Evolutionary conservation across 2,888 invertebrate genomes (phyloP), one percentile per base, ranked within the genome.

Genomic region (Dolomedes plantarius): DNA sequence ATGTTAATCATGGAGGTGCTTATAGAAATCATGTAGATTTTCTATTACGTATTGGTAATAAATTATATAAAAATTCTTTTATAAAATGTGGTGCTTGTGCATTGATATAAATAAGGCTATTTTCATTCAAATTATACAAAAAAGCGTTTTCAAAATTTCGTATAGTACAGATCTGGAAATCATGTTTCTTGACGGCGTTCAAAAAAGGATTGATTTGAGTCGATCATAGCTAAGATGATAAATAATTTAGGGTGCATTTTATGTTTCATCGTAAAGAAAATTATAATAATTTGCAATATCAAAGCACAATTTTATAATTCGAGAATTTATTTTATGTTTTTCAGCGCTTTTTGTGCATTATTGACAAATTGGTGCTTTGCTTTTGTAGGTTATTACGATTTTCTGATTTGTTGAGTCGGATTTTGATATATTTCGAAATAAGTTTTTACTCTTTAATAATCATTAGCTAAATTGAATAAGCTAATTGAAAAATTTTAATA

Each of bases 21-120:
- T 56, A 56, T 56, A 56, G 56, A 56, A 56, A 23, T 56, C 23
- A 56, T 56, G 56, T 56, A 56, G 56, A 23, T 56, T 56, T 56
- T 56, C 23, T 3, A 56, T 56, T 56, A 5, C 56, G 16, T 56
- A 56, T 56, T 23, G 56, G 56, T 56, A 56, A 56, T 56, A 56
- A 56, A 56, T 56, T 5, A 56, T 56, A 13, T 11, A 2, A 46
- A 46, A 23, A 56, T 56, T 56, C 56, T 36, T 56, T 56, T 46
- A 46, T 56, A 56, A 3, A 23, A 56, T 56, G 56, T 56, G 56
- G 19, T 56, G 56, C 23, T 56, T 56, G 41, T 46, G 56, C 23
- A 56, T 56, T 56, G 23, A 56, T 56, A 23, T 56, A 16, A 16
- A 2, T 16, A 6, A 13, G 16, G 16, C n/a, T n/a, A n/a, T n/a